Conservation (phyloP, 2,888 invertebrate genomes). For the Agrotis segetum region DNA sequence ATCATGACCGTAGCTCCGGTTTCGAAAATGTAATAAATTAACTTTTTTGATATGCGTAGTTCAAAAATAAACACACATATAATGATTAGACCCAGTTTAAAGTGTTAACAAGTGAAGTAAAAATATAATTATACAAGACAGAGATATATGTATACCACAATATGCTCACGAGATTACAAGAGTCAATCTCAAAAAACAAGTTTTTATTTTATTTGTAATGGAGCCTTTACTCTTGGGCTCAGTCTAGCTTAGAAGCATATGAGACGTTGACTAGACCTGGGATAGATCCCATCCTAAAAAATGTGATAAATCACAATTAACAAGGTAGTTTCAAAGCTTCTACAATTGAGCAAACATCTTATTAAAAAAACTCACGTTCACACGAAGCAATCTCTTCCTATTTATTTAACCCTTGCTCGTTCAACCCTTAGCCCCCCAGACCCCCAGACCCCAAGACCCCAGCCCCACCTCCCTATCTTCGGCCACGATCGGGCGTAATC, state of each 20-base stretch:
- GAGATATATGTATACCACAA: too few species aligned
- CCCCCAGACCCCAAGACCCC: background rate
- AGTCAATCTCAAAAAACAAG: too few species aligned
- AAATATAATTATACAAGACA: too few species aligned
- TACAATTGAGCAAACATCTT: background rate
- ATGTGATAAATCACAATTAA: too few species aligned
- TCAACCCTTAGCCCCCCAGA: constrained; percentile 19
- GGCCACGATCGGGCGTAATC: constrained; percentile 67
- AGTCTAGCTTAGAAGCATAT: too few species aligned
- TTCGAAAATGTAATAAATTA: background rate
- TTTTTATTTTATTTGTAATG: too few species aligned
- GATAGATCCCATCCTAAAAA: background rate
- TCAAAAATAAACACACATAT: background rate
- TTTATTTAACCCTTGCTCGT: constrained; percentile 48
- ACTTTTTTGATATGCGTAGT: background rate
- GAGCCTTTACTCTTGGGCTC: too few species aligned
- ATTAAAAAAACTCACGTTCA: background rate
- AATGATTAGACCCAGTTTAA: background rate
- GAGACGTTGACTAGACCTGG: background rate
- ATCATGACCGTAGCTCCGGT: background rate
- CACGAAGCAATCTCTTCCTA: constrained; percentile 39
- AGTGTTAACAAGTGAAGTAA: background rate
- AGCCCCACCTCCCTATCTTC: constrained; percentile 50
- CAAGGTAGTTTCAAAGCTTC: background rate
- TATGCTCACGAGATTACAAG: too few species aligned